Conservation (phyloP, 2,888 invertebrate genomes). For the Parnassius apollo region DNA sequence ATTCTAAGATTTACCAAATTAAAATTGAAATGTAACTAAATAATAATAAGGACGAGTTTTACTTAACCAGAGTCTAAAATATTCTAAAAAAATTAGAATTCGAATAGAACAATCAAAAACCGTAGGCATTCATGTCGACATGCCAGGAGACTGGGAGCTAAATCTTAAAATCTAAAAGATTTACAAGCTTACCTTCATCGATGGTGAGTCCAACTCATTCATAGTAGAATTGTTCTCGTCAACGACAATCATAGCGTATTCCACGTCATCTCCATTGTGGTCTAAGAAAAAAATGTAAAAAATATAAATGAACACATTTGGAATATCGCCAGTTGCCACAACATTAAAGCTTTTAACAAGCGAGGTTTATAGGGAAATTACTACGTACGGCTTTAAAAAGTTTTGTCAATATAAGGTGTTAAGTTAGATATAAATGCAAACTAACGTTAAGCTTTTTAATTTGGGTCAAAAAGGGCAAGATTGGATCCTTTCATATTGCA, state of each 20-base stretch:
- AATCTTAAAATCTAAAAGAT: neutral
- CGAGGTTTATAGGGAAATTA: conserved; percentile 7
- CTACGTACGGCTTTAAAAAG: conserved; percentile 1
- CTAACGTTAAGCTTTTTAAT: conserved; percentile 4
- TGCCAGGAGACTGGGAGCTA: conserved; percentile 11
- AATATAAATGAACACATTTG: conserved; percentile 11
- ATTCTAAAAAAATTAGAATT: neutral
- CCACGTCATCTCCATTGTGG: conserved; percentile 87
- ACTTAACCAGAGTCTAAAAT: neutral
- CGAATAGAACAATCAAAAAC: neutral
- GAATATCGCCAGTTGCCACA: neutral
- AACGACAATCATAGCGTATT: conserved; percentile 94
- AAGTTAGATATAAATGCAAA: conserved; percentile 8
- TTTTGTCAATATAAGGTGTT: neutral
- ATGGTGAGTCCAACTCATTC: conserved; percentile 91
- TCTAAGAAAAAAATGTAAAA: conserved; percentile 48
- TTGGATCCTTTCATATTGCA: neutral
- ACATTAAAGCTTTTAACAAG: conserved; percentile 22
- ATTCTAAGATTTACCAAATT: neutral
- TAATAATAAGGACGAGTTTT: neutral
- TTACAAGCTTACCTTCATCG: conserved; percentile 87
- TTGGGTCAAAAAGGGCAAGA: neutral
- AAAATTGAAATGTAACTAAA: neutral
- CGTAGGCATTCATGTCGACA: conserved; percentile 11
- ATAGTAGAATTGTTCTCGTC: conserved; percentile 93